Conservation (phyloP, 1,140 invertebrate genomes). For the Drosophila ercepeae region DNA sequence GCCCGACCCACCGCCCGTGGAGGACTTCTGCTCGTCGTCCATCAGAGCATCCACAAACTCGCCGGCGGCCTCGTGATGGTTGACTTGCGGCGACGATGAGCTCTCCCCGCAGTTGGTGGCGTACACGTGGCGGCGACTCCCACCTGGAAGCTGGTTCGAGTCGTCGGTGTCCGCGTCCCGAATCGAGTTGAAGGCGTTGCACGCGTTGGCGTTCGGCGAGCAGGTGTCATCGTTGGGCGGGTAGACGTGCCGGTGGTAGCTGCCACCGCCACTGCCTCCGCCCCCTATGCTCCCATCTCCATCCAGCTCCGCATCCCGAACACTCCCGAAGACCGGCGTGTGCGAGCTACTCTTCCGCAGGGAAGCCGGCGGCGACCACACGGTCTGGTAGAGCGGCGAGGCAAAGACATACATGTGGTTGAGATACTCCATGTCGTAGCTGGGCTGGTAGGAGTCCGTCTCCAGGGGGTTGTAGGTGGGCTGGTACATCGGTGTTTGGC, state of each 20-base stretch:
- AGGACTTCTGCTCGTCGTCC: slow-evolving; percentile 69
- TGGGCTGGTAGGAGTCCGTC: slow-evolving; percentile 82
- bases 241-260: slow-evolving; percentile 79
- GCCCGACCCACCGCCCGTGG: slow-evolving; percentile 23
- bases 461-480: slow-evolving; percentile 83
- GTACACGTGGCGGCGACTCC: slow-evolving; percentile 74
- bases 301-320: slow-evolving; percentile 77
- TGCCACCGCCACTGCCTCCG: slow-evolving; percentile 63
- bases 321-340: slow-evolving; percentile 80
- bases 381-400: slow-evolving; percentile 81
- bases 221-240: slow-evolving; percentile 80
- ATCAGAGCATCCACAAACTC: slow-evolving; percentile 66
- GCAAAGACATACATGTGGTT: slow-evolving; percentile 83
- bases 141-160: slow-evolving; percentile 68
- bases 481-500: slow-evolving; percentile 81
- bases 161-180: slow-evolving; percentile 81
- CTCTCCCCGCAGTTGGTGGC: slow-evolving; percentile 82
- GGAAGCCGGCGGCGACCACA: slow-evolving; percentile 82
- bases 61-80: slow-evolving; percentile 65
- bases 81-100: slow-evolving; percentile 78
- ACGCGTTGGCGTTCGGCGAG: slow-evolving; percentile 77
- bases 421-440: slow-evolving; percentile 81
- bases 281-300: slow-evolving; percentile 71
- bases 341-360: slow-evolving; percentile 79
- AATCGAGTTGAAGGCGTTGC: slow-evolving; percentile 81